phyloP scores from a whole-genome alignment of 2,797 vertebrate genomes.

The Atherinosoma microstoma region DNA sequence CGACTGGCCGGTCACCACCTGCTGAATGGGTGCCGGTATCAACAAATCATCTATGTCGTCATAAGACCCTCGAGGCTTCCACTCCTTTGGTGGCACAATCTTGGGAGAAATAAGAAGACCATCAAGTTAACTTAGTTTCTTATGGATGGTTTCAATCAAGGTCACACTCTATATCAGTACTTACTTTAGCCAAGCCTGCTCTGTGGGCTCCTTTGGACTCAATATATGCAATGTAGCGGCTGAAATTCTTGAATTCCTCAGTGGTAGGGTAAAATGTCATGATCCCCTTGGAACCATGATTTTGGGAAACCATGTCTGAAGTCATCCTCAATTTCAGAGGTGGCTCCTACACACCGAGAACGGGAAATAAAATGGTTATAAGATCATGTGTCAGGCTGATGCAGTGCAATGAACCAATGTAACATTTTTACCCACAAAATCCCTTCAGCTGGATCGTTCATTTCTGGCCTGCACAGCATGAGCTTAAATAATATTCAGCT shows the following conservation, averaged over 20 bases:
- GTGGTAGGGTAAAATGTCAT: constrained; percentile 93
- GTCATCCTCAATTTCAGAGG: constrained; percentile 80
- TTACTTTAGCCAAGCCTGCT: constrained; percentile 94
- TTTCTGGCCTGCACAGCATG: no score
- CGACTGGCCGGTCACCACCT: constrained; percentile 95
- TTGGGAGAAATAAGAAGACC: constrained; percentile 52
- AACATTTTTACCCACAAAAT: neutral
- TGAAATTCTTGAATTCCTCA: constrained; percentile 94
- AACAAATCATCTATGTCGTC: constrained; percentile 93
- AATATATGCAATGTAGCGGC: constrained; percentile 92
- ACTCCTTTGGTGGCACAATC: constrained; percentile 95
- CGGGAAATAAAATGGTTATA: neutral
- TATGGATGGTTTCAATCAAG: neutral
- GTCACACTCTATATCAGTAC: constrained; percentile 1
- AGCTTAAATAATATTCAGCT: no score
- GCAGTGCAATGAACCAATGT: no score
- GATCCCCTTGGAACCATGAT: constrained; percentile 86
- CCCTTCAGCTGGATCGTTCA: neutral
- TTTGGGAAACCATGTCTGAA: constrained; percentile 85
- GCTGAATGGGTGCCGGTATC: constrained; percentile 97
- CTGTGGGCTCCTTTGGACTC: constrained; percentile 95
- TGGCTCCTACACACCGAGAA: constrained; percentile 44
- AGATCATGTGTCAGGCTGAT: neutral
- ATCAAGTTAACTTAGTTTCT: neutral
- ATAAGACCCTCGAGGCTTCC: constrained; percentile 91